phyloP scores from a whole-genome alignment of 2,797 vertebrate species.

The Champsocephalus esox region DNA sequence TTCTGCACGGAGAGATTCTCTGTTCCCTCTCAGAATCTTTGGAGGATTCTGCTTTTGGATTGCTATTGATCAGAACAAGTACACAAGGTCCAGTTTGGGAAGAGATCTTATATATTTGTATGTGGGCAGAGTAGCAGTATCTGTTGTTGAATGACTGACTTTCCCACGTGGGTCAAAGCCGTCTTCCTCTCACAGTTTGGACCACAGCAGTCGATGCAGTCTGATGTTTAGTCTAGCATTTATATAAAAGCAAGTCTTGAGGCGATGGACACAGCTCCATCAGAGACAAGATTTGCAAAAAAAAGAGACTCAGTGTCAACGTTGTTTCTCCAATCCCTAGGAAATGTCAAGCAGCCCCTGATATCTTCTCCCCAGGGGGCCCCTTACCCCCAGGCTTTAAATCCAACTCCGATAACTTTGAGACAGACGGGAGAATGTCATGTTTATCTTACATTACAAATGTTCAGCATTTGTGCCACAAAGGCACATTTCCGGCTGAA shows the following conservation, averaged over 20 bases:
- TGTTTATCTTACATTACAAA: slow-evolving; percentile 8
- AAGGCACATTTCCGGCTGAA: slow-evolving; percentile 7
- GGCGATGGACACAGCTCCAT: neutral
- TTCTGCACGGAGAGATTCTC: too few relatives aligned
- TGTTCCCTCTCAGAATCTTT: neutral
- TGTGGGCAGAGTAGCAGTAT: neutral
- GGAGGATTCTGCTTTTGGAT: neutral
- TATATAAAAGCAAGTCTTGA: slow-evolving; percentile 23
- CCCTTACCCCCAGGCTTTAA: slow-evolving; percentile 7
- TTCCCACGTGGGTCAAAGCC: neutral
- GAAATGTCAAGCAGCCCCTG: slow-evolving; percentile 56
- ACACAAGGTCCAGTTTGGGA: neutral
- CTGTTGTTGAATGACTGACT: neutral
- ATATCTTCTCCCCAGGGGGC: slow-evolving; percentile 43
- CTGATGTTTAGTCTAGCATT: slow-evolving; percentile 31
- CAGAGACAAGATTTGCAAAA: neutral
- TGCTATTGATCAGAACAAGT: neutral
- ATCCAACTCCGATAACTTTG: slow-evolving; percentile 16
- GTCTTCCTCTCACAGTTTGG: neutral
- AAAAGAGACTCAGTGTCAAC: slow-evolving; percentile 11
- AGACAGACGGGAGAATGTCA: neutral
- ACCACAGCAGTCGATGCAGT: neutral
- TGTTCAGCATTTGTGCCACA: slow-evolving; percentile 2
- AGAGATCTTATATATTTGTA: neutral
- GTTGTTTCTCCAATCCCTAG: slow-evolving; percentile 37